Percentiles rank a stretch among this genome's conserved stretches.
Conservation (phyloP, 1,140 invertebrate species). For the Galleria mellonella region DNA sequence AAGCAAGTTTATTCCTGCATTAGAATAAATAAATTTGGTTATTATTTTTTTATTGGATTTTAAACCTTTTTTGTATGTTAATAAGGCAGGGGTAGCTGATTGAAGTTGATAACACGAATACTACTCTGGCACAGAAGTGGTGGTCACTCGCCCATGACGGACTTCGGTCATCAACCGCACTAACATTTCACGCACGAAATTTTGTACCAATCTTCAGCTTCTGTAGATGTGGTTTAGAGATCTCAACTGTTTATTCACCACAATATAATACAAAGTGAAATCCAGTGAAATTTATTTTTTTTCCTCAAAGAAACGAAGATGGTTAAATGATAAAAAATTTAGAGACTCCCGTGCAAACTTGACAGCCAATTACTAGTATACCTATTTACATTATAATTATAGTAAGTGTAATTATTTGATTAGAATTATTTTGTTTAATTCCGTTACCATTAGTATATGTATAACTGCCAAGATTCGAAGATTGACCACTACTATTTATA, state of each 20-base stretch:
- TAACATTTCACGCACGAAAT: conserved; percentile 17
- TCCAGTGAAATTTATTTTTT: no score
- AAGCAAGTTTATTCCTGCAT: neutral
- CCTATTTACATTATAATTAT: no score
- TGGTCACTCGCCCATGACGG: conserved; percentile 17
- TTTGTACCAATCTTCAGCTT: conserved; percentile 1
- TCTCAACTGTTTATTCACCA: conserved; percentile 4
- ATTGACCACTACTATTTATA: no score
- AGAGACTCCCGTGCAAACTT: no score
- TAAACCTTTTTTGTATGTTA: neutral
- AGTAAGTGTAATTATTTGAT: no score
- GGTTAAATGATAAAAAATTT: no score
- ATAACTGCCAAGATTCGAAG: no score
- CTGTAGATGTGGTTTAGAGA: neutral
- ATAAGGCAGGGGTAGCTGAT: neutral
- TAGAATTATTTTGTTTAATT: no score
- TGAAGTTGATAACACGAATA: neutral
- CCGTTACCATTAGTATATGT: no score
- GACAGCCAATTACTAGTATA: no score
- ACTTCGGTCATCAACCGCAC: conserved; percentile 19
- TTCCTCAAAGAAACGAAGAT: no score
- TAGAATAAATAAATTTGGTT: conserved; percentile 5
- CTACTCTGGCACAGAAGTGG: conserved; percentile 12
- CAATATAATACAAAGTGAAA: no score
- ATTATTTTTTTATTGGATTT: neutral